Conservation (phyloP, 2,113 vertebrate species). For the Epinephelus moara region DNA sequence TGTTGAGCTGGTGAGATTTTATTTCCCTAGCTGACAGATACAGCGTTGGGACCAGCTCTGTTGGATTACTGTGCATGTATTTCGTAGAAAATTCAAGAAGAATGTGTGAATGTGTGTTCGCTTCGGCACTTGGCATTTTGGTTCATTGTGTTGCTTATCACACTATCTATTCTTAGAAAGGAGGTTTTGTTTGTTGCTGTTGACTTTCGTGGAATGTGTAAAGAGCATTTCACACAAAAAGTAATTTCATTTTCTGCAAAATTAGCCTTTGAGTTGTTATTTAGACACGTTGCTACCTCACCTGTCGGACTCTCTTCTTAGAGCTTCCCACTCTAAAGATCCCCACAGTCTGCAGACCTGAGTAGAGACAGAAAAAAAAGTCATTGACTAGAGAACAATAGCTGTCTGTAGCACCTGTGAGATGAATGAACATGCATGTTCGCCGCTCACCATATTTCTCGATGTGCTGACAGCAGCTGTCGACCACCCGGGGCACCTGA, state of each 20-base stretch:
- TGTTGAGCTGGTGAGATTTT: not conserved
- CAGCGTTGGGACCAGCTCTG: not conserved
- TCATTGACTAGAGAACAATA: not conserved
- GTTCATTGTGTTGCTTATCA: not conserved
- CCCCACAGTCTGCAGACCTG: slow-evolving; percentile 97
- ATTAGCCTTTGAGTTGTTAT: not conserved
- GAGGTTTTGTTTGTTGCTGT: slow-evolving; percentile 39
- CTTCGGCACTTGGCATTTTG: not conserved
- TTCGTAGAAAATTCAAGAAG: not conserved
- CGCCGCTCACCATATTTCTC: slow-evolving; percentile 92
- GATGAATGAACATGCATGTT: not conserved
- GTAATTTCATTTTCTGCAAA: not conserved
- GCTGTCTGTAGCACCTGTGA: slow-evolving; percentile 1
- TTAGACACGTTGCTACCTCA: slow-evolving; percentile 54
- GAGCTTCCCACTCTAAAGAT: slow-evolving; percentile 99
- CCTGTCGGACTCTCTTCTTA: slow-evolving; percentile 99
- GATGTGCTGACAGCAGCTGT: slow-evolving; percentile 98
- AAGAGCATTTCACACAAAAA: not conserved
- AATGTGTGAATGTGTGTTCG: not conserved
- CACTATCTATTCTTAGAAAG: slow-evolving; percentile 8
- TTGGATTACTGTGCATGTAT: not conserved
- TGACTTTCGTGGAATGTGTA: not conserved
- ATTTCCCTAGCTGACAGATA: slow-evolving; percentile 7
- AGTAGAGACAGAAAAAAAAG: not conserved
- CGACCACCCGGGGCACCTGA: slow-evolving; percentile 96